Percentiles rank a stretch among this genome's conserved stretches.
These are phyloP conservation scores for Stegastes partitus DNA, from an alignment of 2,113 vertebrate genomes.

Conservation along the genomic window DNA sequence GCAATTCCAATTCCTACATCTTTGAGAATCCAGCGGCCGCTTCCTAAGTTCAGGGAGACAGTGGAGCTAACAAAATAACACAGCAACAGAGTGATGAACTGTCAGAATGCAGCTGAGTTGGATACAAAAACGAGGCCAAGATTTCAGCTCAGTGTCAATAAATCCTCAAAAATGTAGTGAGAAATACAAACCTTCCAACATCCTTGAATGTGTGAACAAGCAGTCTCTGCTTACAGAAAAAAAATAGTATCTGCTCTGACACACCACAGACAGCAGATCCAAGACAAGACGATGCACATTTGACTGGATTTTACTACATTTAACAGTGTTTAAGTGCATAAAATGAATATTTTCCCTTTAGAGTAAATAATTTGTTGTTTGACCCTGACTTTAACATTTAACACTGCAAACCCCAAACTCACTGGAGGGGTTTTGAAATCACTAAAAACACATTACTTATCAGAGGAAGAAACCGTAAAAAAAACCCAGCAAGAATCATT, in stretches of 20 bases:
- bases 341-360: too few relatives aligned
- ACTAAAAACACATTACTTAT: too few relatives aligned
- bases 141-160: neutral
- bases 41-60: neutral
- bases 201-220: too few relatives aligned
- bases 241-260: neutral
- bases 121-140: neutral
- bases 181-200: neutral
- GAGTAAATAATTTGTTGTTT: too few relatives aligned
- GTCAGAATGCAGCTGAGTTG: neutral
- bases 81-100: conserved; percentile 4
- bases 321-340: too few relatives aligned
- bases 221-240: too few relatives aligned
- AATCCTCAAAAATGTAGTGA: neutral
- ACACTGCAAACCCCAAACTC: too few relatives aligned
- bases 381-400: too few relatives aligned
- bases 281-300: neutral
- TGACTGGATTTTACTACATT: neutral
- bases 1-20: neutral
- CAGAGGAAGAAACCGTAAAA: too few relatives aligned
- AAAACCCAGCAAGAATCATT: too few relatives aligned
- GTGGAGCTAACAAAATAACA: neutral
- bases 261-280: too few relatives aligned
- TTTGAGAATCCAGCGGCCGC: neutral
- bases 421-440: too few relatives aligned